Evolutionary conservation across 2,797 vertebrate species (phyloP), one percentile per base, ranked within the genome.

Genomic region (Lacerta viridis): DNA sequence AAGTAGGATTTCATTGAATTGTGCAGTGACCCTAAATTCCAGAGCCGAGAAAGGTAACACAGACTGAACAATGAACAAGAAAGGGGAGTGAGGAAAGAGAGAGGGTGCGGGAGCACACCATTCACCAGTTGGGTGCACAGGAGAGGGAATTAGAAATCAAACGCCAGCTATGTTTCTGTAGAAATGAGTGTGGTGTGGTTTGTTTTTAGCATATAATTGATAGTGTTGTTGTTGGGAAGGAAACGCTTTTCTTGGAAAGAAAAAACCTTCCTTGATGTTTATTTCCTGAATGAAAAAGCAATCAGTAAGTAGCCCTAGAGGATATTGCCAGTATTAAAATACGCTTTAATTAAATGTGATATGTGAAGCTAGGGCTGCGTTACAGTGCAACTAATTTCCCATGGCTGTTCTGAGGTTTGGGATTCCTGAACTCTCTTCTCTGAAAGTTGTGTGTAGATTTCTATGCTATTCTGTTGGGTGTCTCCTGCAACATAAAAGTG

Each of bases 251-350:
- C 41, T n/a, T n/a, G 46, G 46, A 18, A 17, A 27, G 29, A 59
- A n/a, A 33, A 18, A 59, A 55, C 43, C 84, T 87, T 46, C 36
- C 41, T 0, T 0, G 69, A 66, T 20, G 0, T 83, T 68, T 84
- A 92, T 79, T 77, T 59, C 90, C 75, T 74, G 88, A 84, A 83
- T 90, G 87, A 80, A 91, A 77, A 92, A 69, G 6, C n/a, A 90
- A 90, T 20, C 86, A 80, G 87, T 11, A 85, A 81, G 86, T 85
- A 88, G 61, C 85, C 50, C 33, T 36, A 1, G 29, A 17, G 74
- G 71, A 2, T 7, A 71, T 83, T 23, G 3, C 33, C 29, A 86
- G 88, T 91, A 92, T 88, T 80, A 59, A 91, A 93, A 86, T 88
- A 61, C 33, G n/a, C 82, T 92, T 89, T 92, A 92, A 74, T 88